phyloP scores from a whole-genome alignment of 2,113 vertebrate genomes.

The Anas platyrhynchos region DNA sequence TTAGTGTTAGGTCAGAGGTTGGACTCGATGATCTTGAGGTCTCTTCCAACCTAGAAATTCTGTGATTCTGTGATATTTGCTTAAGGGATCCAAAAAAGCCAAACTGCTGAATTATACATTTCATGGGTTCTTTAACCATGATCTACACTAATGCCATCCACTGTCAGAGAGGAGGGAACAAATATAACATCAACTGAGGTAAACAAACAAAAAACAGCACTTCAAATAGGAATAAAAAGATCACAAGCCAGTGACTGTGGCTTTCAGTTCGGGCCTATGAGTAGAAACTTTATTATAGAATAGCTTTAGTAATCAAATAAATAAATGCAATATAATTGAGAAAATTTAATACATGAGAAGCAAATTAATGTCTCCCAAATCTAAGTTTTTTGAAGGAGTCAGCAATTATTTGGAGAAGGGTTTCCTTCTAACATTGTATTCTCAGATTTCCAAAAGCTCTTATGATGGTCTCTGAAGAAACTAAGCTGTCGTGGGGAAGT shows the following conservation, averaged over 20 bases:
- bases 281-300: background rate
- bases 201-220: accelerated
- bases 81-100: background rate
- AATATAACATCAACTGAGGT: accelerated
- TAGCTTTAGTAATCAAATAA: background rate
- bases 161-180: background rate
- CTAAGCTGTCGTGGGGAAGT: background rate
- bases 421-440: background rate
- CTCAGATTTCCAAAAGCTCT: background rate
- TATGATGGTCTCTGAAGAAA: background rate
- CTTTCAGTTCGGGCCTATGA: background rate
- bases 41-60: no score
- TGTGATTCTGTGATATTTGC: accelerated
- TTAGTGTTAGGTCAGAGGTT: no score
- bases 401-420: accelerated
- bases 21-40: no score
- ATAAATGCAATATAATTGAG: background rate
- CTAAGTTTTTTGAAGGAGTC: background rate
- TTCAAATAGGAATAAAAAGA: background rate
- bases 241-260: background rate
- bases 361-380: background rate
- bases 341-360: background rate
- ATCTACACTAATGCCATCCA: background rate
- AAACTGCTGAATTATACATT: background rate
- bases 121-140: background rate